These are phyloP conservation scores for Microvelia longipes DNA, from an alignment of 1,140 invertebrate species.

Conservation along the genomic window DNA sequence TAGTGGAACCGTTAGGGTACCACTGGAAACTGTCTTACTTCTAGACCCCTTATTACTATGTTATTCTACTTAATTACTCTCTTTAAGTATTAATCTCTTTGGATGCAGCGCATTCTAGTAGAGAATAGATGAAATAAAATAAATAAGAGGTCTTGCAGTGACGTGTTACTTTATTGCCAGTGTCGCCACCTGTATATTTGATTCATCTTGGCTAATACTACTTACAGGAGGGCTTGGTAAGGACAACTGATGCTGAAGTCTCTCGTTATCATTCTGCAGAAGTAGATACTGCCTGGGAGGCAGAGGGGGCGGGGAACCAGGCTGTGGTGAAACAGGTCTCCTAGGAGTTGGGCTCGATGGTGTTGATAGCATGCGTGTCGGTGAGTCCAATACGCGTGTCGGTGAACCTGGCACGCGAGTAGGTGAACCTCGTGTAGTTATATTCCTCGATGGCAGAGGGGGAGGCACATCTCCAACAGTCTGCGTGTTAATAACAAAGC, in stretches of 20 bases:
- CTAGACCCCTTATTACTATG: too few relatives aligned
- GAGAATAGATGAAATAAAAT: too few relatives aligned
- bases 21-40: too few relatives aligned
- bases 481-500: too few relatives aligned
- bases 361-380: neutral
- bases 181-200: too few relatives aligned
- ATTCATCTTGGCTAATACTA: too few relatives aligned
- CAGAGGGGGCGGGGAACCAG: slow-evolving; percentile 28
- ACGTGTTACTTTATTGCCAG: too few relatives aligned
- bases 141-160: too few relatives aligned
- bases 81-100: too few relatives aligned
- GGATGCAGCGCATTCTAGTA: too few relatives aligned
- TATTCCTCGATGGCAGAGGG: slow-evolving; percentile 5
- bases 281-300: slow-evolving; percentile 22
- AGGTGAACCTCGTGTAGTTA: neutral
- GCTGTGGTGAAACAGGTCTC: slow-evolving; percentile 12
- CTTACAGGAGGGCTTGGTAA: neutral
- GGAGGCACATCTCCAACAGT: slow-evolving; percentile 6
- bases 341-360: neutral
- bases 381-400: neutral
- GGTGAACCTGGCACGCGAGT: neutral
- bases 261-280: slow-evolving; percentile 5
- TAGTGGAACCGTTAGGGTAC: too few relatives aligned
- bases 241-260: neutral
- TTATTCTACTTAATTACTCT: too few relatives aligned